phyloP scores from a whole-genome alignment of 2,888 invertebrate genomes.

The Torymus auratus region DNA sequence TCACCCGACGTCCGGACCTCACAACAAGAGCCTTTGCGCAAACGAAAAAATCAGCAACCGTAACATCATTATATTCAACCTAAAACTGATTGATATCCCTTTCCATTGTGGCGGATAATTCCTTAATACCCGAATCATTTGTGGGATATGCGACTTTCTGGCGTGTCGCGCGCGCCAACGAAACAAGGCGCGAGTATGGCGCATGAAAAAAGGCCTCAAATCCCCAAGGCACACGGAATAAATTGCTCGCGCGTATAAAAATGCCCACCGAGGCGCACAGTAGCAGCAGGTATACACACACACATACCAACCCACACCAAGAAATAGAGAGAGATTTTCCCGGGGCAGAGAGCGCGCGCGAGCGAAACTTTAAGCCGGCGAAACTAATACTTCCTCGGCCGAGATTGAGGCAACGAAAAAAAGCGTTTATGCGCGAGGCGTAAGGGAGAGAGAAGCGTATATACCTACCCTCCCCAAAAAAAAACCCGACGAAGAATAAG shows the following conservation, averaged over 20 bases:
- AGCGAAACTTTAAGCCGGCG: constrained; percentile 50
- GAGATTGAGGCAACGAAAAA: constrained; percentile 9
- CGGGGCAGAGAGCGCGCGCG: not conserved
- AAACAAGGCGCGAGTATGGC: not conserved
- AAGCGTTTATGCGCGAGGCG: not conserved
- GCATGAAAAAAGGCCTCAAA: constrained; percentile 1
- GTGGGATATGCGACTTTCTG: constrained; percentile 1
- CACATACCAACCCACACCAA: too few species aligned
- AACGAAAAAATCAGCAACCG: constrained; percentile 23
- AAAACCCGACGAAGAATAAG: constrained; percentile 1
- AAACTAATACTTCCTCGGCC: constrained; percentile 51
- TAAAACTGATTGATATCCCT: constrained; percentile 35
- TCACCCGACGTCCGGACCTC: too few species aligned
- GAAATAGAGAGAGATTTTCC: constrained; percentile 10
- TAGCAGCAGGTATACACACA: constrained; percentile 9
- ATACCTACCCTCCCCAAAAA: too few species aligned
- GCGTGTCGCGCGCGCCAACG: not conserved
- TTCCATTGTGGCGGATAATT: constrained; percentile 41
- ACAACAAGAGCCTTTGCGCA: not conserved
- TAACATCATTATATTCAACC: constrained; percentile 25
- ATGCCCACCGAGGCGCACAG: not conserved
- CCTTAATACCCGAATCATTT: constrained; percentile 52
- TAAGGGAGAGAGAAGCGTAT: not conserved
- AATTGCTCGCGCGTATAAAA: constrained; percentile 30
- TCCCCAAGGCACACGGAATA: constrained; percentile 22